phyloP scores from a whole-genome alignment of 2,797 vertebrate genomes.

The Streptopelia turtur region DNA sequence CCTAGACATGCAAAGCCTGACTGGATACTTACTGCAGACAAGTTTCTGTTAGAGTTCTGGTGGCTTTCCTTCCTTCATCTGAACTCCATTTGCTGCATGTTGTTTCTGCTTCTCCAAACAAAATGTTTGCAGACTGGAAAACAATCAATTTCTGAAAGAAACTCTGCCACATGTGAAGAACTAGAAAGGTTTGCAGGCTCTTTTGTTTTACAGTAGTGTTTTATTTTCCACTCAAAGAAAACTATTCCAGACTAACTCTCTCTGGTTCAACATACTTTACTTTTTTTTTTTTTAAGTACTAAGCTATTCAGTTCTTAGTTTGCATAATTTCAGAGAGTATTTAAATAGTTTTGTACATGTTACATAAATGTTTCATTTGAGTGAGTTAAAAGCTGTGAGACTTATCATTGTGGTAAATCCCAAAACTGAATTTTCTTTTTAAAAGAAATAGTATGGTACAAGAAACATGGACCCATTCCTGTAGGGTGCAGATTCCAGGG shows the following conservation, averaged over 20 bases:
- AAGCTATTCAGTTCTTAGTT: neutral
- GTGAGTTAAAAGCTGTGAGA: neutral
- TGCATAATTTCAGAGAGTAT: neutral
- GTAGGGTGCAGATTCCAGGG: accelerated
- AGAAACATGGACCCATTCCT: neutral
- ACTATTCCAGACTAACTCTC: neutral
- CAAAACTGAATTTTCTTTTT: neutral
- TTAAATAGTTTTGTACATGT: neutral
- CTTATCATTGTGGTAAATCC: neutral
- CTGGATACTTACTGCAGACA: neutral
- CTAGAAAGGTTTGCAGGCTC: neutral
- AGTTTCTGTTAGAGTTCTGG: neutral
- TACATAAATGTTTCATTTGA: neutral
- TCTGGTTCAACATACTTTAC: neutral
- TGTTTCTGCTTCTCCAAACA: neutral
- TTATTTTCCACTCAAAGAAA: neutral
- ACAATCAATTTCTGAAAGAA: neutral
- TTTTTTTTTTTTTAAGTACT: neutral
- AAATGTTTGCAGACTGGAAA: neutral
- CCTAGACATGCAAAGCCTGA: neutral
- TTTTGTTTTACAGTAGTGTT: neutral
- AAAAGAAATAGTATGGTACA: neutral
- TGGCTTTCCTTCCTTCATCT: neutral
- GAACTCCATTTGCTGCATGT: neutral
- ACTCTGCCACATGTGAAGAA: neutral